Percentiles rank a stretch among this genome's conserved stretches.
These are phyloP conservation scores for Serrognathus titanus DNA, from an alignment of 2,888 invertebrate genomes.

Conservation along the genomic window DNA sequence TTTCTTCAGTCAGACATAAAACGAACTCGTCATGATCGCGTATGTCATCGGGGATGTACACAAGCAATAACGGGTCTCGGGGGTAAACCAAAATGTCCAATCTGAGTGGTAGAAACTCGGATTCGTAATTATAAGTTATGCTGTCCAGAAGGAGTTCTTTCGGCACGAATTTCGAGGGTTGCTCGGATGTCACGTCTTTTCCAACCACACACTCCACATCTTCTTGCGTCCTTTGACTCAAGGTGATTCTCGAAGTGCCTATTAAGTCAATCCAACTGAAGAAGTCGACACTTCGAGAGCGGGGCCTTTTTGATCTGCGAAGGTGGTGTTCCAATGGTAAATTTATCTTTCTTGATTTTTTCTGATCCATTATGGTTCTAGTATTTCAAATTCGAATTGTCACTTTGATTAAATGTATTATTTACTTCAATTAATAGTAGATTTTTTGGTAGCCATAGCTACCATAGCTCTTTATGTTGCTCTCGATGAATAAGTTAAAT, in stretches of 20 bases:
- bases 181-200: conserved; percentile 66
- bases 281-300: too few relatives aligned
- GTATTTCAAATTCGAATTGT: too few relatives aligned
- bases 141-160: conserved; percentile 62
- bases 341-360: too few relatives aligned
- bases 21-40: conserved; percentile 66
- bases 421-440: too few relatives aligned
- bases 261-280: conserved; percentile 38
- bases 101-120: conserved; percentile 50
- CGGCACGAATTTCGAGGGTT: conserved; percentile 67
- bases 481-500: too few relatives aligned
- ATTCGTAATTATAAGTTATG: conserved; percentile 55
- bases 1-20: conserved; percentile 58
- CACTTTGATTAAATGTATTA: too few relatives aligned
- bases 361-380: too few relatives aligned
- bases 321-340: too few relatives aligned
- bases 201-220: conserved; percentile 64
- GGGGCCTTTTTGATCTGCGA: too few relatives aligned
- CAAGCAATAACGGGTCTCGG: conserved; percentile 56
- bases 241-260: conserved; percentile 54
- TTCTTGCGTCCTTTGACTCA: conserved; percentile 51
- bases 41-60: conserved; percentile 63
- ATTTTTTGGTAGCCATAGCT: too few relatives aligned
- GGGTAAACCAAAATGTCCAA: conserved; percentile 45
- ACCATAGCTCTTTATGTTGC: too few relatives aligned